Conservation (phyloP, 2,113 vertebrate species). For the Brachyhypopomus gauderio region DNA sequence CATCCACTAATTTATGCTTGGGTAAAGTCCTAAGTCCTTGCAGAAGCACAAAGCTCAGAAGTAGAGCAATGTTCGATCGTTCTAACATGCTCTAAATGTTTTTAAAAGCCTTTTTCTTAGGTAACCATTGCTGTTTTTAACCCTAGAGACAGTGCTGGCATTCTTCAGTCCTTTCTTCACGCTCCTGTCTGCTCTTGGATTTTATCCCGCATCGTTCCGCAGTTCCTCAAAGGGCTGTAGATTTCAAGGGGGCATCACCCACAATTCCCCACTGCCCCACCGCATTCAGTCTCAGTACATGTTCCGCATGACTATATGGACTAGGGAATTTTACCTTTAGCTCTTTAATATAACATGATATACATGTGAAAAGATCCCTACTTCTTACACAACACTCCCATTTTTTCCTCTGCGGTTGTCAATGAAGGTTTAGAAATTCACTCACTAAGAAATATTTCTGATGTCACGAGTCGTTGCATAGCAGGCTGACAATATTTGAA, state of each 20-base stretch:
- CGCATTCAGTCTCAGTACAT: constrained; percentile 12
- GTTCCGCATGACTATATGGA: background rate
- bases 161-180: constrained; percentile 30
- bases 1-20: constrained; percentile 56
- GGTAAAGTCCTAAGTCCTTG: constrained; percentile 53
- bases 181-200: constrained; percentile 35
- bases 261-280: background rate
- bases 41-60: constrained; percentile 44
- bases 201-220: constrained; percentile 41
- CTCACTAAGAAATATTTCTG: background rate
- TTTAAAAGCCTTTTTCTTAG: constrained; percentile 47
- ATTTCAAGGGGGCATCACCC: constrained; percentile 11
- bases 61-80: constrained; percentile 46
- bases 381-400: too few species aligned
- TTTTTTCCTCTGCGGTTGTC: background rate
- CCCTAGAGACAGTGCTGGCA: constrained; percentile 28
- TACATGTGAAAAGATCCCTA: background rate
- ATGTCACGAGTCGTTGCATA: background rate
- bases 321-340: background rate
- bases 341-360: background rate
- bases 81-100: constrained; percentile 53
- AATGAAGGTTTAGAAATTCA: background rate
- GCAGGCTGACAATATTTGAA: background rate
- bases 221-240: constrained; percentile 49
- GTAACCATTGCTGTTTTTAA: constrained; percentile 39